Percentiles rank a stretch among this genome's conserved stretches.
Conservation (phyloP, 2,888 invertebrate genomes). For the Andrena fulva region DNA sequence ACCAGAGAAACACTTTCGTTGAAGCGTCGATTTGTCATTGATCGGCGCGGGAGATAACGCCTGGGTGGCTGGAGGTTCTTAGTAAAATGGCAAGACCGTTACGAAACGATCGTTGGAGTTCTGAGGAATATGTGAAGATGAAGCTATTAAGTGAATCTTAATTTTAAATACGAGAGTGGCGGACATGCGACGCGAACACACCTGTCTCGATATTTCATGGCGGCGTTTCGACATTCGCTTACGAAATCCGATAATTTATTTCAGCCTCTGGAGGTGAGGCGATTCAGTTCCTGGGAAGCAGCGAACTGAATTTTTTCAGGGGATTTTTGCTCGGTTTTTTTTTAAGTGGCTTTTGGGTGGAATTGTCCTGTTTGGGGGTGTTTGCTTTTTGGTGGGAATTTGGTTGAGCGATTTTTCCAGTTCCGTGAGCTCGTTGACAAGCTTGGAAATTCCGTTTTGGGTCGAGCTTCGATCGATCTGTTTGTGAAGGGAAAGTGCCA, state of each 20-base stretch:
- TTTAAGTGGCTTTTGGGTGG: too few species aligned
- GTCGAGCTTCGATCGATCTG: too few species aligned
- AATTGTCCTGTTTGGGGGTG: too few species aligned
- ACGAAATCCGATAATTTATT: slow-evolving; percentile 29
- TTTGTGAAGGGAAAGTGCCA: too few species aligned
- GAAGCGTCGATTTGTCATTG: background rate
- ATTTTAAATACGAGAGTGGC: slow-evolving; percentile 5
- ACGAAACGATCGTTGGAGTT: background rate
- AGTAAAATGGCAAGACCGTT: background rate
- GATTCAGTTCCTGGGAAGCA: background rate
- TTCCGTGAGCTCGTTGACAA: too few species aligned
- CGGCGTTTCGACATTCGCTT: slow-evolving; percentile 30
- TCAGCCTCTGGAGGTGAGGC: background rate
- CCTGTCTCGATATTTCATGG: slow-evolving; percentile 7
- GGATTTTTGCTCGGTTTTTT: background rate
- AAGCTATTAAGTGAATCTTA: slow-evolving; percentile 3
- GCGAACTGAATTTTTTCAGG: background rate
- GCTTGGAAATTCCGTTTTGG: too few species aligned
- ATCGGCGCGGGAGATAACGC: background rate
- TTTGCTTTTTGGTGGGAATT: too few species aligned
- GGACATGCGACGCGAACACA: background rate
- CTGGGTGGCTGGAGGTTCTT: background rate
- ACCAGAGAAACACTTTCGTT: background rate
- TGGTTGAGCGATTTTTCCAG: too few species aligned
- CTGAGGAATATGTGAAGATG: background rate